Evolutionary conservation across 2,113 vertebrate genomes (phyloP).

Genomic region (Gymnogyps californianus): DNA sequence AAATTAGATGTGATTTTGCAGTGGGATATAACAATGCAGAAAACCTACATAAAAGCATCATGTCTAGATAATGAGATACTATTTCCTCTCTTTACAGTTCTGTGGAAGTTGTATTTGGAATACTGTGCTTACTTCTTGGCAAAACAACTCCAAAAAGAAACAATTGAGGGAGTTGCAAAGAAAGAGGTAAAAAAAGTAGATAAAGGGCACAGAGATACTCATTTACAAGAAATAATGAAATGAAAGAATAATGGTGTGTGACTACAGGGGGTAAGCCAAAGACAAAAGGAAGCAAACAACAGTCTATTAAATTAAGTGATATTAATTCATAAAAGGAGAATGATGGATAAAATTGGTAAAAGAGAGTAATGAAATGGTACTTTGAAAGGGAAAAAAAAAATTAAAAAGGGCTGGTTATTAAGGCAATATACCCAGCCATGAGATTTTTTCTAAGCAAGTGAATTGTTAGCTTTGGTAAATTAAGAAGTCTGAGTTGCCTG

Average conservation of each 20-base stretch:
- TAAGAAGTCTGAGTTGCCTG: neutral
- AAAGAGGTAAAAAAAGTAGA: neutral
- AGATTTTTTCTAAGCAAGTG: neutral
- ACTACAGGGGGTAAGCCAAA: neutral
- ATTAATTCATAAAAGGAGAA: neutral
- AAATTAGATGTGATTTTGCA: neutral
- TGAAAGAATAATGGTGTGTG: neutral
- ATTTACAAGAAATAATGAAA: neutral
- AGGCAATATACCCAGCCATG: neutral
- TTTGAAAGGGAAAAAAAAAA: neutral
- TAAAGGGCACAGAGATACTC: neutral
- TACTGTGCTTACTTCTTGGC: neutral
- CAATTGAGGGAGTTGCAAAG: neutral
- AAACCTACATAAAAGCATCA: neutral
- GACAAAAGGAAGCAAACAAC: neutral
- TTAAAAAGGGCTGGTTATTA: neutral
- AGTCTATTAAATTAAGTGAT: neutral
- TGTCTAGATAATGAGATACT: neutral
- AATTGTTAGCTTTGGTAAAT: neutral
- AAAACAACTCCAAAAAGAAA: neutral
- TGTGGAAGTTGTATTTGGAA: neutral
- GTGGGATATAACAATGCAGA: neutral
- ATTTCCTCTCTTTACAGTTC: neutral
- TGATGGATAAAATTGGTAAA: neutral
- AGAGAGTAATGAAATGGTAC: neutral